These are phyloP conservation scores for Ariopsis seemanni DNA, from an alignment of 2,113 vertebrate genomes.

Conservation along the genomic window DNA sequence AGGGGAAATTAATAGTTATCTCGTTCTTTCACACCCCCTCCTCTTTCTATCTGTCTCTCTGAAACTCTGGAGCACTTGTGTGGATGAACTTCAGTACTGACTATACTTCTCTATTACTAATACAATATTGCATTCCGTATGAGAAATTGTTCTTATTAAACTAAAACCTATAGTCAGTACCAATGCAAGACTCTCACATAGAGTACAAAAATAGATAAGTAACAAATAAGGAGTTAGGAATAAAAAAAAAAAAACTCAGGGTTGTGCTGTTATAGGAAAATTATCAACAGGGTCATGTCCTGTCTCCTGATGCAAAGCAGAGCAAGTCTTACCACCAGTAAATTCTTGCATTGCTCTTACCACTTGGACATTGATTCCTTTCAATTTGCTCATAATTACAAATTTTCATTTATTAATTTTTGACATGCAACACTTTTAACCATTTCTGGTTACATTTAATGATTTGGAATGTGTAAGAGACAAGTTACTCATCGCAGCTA, in stretches of 20 bases:
- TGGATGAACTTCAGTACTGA: neutral
- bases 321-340: neutral
- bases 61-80: slow-evolving; percentile 16
- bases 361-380: neutral
- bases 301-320: neutral
- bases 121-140: neutral
- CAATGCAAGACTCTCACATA: neutral
- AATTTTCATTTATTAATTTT: neutral
- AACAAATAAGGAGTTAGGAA: neutral
- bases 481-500: neutral
- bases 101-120: slow-evolving; percentile 10
- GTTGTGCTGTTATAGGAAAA: neutral
- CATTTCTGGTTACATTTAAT: neutral
- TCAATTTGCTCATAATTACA: neutral
- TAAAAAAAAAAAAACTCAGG: neutral
- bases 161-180: neutral
- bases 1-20: slow-evolving; percentile 57
- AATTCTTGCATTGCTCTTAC: neutral
- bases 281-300: neutral
- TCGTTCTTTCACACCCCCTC: slow-evolving; percentile 43
- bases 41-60: slow-evolving; percentile 33
- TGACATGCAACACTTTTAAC: neutral
- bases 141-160: neutral
- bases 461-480: neutral
- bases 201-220: neutral